Percentiles rank a stretch among this genome's conserved stretches.
These are phyloP conservation scores for Penaeus monodon DNA, from an alignment of 2,888 invertebrate genomes.

Conservation along the genomic window DNA sequence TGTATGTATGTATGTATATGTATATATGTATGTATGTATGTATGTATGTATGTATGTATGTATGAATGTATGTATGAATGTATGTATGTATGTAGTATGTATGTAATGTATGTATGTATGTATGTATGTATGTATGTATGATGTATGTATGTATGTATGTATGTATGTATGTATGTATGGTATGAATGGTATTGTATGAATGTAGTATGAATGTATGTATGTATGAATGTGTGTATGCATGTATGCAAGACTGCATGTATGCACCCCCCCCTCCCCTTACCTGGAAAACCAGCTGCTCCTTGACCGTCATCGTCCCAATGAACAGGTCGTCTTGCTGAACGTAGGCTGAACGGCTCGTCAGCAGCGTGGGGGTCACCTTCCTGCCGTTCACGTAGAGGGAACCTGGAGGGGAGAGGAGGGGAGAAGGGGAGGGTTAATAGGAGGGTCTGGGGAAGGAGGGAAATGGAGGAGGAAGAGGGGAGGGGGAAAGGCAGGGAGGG, in stretches of 20 bases:
- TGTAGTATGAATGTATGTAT: not conserved
- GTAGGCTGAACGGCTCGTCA: conserved; percentile 86
- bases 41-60: not conserved
- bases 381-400: conserved; percentile 80
- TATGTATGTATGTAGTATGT: not conserved
- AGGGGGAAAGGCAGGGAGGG: too few species aligned
- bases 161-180: conserved; percentile 1
- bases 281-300: conserved; percentile 91
- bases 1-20: not conserved
- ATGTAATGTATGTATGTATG: not conserved
- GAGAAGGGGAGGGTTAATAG: too few species aligned
- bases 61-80: not conserved
- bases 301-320: conserved; percentile 88
- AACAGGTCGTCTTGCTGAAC: conserved; percentile 96
- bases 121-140: not conserved
- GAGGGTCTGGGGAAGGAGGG: too few species aligned
- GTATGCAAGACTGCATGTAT: not conserved
- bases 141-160: not conserved
- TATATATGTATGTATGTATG: not conserved
- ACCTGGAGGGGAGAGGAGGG: conserved; percentile 12
- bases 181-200: not conserved
- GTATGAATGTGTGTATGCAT: not conserved
- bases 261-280: conserved; percentile 71
- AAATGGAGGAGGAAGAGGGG: too few species aligned
- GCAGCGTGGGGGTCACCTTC: conserved; percentile 77